phyloP scores from a whole-genome alignment of 2,113 vertebrate species.

The Rhagologus leucostigma region DNA sequence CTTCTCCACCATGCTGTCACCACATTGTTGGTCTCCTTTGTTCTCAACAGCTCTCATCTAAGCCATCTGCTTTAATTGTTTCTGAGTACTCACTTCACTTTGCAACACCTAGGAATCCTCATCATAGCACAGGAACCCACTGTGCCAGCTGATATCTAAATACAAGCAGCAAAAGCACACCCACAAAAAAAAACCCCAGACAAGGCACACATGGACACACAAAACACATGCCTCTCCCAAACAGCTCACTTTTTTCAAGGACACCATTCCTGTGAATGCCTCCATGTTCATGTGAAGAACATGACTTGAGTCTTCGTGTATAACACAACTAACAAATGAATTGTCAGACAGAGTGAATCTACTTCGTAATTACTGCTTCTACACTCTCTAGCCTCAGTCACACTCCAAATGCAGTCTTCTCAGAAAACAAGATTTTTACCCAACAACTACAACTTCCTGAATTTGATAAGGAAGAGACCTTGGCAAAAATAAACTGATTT shows the following conservation, averaged over 20 bases:
- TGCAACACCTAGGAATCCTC: not conserved
- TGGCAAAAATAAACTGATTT: not conserved
- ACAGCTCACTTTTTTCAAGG: not conserved
- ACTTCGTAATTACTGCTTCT: not conserved
- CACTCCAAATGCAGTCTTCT: not conserved
- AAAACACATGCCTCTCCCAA: not conserved
- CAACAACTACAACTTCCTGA: not conserved
- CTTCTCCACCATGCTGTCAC: not conserved
- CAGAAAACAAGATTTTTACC: not conserved
- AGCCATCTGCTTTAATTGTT: not conserved
- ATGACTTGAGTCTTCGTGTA: accelerated
- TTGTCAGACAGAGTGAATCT: not conserved
- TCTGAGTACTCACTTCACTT: not conserved
- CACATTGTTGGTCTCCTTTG: not conserved
- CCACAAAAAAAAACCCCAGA: not conserved
- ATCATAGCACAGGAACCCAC: not conserved
- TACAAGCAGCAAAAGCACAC: not conserved
- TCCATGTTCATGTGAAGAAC: not conserved
- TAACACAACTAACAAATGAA: not conserved
- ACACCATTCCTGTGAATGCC: not conserved
- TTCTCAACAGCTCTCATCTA: not conserved
- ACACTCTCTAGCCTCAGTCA: not conserved
- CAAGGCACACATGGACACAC: not conserved
- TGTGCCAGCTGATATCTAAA: not conserved
- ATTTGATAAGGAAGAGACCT: not conserved